Evolutionary conservation across 2,113 vertebrate genomes (phyloP).

Genomic region (Nannospalax galili): DNA sequence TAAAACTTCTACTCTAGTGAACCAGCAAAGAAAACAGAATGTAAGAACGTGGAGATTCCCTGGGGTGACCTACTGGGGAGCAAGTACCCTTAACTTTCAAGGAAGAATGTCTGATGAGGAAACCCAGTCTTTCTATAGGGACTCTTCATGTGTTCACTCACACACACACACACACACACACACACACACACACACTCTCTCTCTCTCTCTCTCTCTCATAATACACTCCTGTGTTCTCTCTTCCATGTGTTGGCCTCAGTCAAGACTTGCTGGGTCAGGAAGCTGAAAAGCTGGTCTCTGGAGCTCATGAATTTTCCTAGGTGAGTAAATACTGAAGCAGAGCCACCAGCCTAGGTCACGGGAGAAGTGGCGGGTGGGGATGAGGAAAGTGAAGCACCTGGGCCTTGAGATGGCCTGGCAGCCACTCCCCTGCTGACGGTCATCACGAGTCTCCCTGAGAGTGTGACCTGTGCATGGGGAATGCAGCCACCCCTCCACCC

Average conservation of each 20-base stretch:
- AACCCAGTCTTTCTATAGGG: background rate
- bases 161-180: background rate
- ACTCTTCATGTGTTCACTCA: background rate
- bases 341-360: background rate
- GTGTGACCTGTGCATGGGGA: slow-evolving; percentile 63
- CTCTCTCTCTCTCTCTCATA: too few species aligned
- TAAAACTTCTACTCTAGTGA: background rate
- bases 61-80: background rate
- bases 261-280: background rate
- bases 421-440: background rate
- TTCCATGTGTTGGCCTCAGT: background rate
- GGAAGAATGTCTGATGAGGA: background rate
- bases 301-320: background rate
- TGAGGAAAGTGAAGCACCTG: slow-evolving; percentile 50
- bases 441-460: slow-evolving; percentile 43
- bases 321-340: background rate
- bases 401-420: slow-evolving; percentile 24
- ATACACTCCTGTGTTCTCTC: background rate
- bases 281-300: slow-evolving; percentile 12
- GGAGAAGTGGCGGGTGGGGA: background rate
- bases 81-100: background rate
- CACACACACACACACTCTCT: background rate
- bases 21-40: background rate
- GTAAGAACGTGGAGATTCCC: background rate
- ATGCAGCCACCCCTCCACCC: slow-evolving; percentile 52